Conservation (phyloP, 2,797 vertebrate species). For the Sebastes taczanowskii region DNA sequence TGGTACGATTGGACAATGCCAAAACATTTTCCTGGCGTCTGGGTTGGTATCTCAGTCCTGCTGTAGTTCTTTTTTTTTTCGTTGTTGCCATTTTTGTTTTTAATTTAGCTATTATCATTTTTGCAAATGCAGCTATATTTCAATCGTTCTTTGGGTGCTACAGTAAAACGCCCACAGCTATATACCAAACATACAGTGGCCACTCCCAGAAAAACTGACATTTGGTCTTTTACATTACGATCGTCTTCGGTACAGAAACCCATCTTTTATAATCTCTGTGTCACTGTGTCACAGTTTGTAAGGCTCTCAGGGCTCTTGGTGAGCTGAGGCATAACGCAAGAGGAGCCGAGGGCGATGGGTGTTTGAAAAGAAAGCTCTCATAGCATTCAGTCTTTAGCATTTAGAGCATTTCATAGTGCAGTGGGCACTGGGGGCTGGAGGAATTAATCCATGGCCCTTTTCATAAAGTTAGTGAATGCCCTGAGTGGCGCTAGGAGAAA, state of each 20-base stretch:
- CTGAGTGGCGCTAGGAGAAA: conserved; percentile 69
- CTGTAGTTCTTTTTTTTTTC: not conserved
- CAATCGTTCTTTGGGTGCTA: not conserved
- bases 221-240: conserved; percentile 29
- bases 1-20: not conserved
- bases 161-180: conserved; percentile 10
- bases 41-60: not conserved
- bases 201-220: conserved; percentile 6
- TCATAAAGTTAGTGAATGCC: conserved; percentile 70
- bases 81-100: not conserved
- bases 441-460: conserved; percentile 61
- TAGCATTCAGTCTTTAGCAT: conserved; percentile 74
- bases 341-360: conserved; percentile 49
- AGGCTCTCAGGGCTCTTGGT: conserved; percentile 58
- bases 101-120: not conserved
- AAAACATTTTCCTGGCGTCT: not conserved
- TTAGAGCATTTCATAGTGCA: conserved; percentile 79
- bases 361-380: conserved; percentile 67
- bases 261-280: conserved; percentile 59
- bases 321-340: conserved; percentile 59
- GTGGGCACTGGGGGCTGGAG: conserved; percentile 60
- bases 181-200: not conserved
- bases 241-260: conserved; percentile 31
- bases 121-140: not conserved
- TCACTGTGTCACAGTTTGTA: conserved; percentile 60